Evolutionary conservation across 2,888 invertebrate species (phyloP).

Genomic region (Patella ulyssiponensis): DNA sequence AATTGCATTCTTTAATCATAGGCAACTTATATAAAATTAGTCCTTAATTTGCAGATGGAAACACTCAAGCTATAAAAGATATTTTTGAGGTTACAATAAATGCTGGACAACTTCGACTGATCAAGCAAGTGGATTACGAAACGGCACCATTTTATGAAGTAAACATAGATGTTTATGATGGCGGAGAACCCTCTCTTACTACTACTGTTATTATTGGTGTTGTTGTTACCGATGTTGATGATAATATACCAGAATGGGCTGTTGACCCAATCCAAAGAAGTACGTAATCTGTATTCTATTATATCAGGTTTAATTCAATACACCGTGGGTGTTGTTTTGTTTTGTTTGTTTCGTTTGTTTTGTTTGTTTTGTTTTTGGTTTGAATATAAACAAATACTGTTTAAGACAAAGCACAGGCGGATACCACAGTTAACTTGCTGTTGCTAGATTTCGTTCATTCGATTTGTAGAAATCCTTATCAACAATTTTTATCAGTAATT

Average conservation of each 20-base stretch:
- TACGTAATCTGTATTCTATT: neutral
- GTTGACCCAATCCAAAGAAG: neutral
- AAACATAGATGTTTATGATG: neutral
- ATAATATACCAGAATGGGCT: neutral
- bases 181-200: neutral
- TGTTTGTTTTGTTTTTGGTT: too few species aligned
- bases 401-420: too few species aligned
- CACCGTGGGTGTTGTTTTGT: too few species aligned
- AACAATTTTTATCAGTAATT: too few species aligned
- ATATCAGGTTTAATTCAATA: too few species aligned
- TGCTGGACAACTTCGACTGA: neutral
- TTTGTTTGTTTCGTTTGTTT: too few species aligned
- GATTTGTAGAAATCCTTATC: too few species aligned
- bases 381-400: too few species aligned
- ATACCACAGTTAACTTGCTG: too few species aligned
- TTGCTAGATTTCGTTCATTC: too few species aligned
- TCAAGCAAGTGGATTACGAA: neutral
- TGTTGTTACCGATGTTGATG: constrained; percentile 1
- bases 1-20: too few species aligned
- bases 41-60: neutral
- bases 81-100: neutral
- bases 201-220: neutral
- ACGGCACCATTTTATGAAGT: neutral
- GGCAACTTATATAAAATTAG: too few species aligned
- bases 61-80: neutral